These are phyloP conservation scores for Allolobophora icterica DNA, from an alignment of 2,888 invertebrate species.

Conservation along the genomic window DNA sequence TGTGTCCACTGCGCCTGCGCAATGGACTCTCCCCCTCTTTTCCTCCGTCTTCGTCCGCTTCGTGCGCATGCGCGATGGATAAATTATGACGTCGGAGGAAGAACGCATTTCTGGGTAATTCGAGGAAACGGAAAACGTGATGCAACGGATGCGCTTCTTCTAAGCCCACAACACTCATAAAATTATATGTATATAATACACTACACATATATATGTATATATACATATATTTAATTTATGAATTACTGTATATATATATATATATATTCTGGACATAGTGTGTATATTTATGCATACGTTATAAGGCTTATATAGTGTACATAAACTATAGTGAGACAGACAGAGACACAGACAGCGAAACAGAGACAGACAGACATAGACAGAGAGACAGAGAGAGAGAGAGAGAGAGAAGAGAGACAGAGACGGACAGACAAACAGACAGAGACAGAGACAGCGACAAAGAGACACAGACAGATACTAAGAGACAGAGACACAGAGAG, in stretches of 20 bases:
- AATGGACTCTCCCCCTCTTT: not conserved
- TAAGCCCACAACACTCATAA: not conserved
- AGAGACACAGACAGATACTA: not conserved
- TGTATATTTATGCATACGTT: not conserved
- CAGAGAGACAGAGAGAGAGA: not conserved
- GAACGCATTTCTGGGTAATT: not conserved
- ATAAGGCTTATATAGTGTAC: not conserved
- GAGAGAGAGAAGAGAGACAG: not conserved
- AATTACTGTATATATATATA: not conserved
- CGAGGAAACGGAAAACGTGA: not conserved
- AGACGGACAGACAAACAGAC: not conserved
- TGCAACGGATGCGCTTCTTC: too few relatives aligned
- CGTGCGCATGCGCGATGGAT: not conserved
- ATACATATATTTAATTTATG: not conserved
- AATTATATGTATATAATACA: not conserved
- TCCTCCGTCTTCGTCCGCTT: not conserved
- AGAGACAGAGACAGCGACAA: not conserved
- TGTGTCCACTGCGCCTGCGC: slow-evolving; percentile 5
- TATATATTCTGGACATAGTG: too few relatives aligned
- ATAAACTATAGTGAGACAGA: not conserved
- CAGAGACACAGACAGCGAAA: not conserved
- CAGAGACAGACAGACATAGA: not conserved
- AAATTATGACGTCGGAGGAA: not conserved
- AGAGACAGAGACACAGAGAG: not conserved
- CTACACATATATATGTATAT: too few relatives aligned